A percentile compares a stretch with the other conserved stretches of the same genome.
Conservation (phyloP, 2,113 vertebrate genomes). For the Microtus oregoni region DNA sequence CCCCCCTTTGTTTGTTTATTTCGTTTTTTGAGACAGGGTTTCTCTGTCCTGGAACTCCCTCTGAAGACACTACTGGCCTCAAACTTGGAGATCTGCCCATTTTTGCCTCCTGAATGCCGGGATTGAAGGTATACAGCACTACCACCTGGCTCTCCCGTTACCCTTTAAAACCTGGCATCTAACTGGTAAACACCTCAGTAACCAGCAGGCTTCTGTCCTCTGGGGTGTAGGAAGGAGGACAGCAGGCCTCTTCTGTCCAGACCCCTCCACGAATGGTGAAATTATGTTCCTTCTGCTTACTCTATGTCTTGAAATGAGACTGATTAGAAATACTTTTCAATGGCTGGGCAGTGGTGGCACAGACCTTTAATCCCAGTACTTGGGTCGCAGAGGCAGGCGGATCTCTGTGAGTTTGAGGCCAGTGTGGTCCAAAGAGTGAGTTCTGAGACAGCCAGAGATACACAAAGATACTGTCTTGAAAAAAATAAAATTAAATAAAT, state of each 20-base stretch:
- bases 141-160: not conserved
- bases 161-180: not conserved
- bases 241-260: not conserved
- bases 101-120: not conserved
- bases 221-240: not conserved
- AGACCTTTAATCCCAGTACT: no score
- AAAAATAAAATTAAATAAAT: not conserved
- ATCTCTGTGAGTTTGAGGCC: no score
- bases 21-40: not conserved
- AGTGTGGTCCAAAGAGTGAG: no score
- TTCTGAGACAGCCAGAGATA: no score
- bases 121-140: not conserved
- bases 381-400: no score
- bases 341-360: no score
- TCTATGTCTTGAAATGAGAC: not conserved
- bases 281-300: not conserved
- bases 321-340: conserved; percentile 44
- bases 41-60: not conserved
- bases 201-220: not conserved
- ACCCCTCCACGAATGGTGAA: not conserved
- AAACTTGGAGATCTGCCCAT: not conserved
- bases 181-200: not conserved
- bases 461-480: no score
- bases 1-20: not conserved
- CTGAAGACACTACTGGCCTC: not conserved